Evolutionary conservation across 2,797 vertebrate genomes (phyloP).

Genomic region (Psittacula derbiana): DNA sequence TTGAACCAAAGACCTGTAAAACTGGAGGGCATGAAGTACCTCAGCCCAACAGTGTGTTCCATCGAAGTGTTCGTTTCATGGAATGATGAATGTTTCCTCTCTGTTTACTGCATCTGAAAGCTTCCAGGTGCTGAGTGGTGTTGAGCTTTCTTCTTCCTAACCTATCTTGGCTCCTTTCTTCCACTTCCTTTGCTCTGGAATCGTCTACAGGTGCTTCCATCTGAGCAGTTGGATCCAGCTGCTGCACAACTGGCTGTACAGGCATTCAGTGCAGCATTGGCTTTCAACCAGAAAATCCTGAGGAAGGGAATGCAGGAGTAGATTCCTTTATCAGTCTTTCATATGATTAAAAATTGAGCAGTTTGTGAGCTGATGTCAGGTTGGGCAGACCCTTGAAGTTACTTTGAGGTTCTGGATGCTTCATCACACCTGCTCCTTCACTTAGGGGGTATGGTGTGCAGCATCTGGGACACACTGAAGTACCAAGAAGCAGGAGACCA

Average conservation of each 20-base stretch:
- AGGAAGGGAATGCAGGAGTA: not conserved
- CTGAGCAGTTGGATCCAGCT: not conserved
- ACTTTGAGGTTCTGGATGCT: not conserved
- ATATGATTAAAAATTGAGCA: not conserved
- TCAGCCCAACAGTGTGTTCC: not conserved
- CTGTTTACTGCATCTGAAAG: not conserved
- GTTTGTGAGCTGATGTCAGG: not conserved
- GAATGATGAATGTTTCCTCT: not conserved
- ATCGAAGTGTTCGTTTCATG: not conserved
- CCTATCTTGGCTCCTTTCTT: not conserved
- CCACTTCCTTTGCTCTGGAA: not conserved
- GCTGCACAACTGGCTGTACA: not conserved
- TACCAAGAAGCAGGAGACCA: not conserved
- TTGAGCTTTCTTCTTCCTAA: not conserved
- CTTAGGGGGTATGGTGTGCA: not conserved
- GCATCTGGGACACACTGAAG: not conserved
- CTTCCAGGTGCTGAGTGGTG: not conserved
- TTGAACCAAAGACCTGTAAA: not conserved
- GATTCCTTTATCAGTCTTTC: not conserved
- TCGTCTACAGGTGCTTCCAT: not conserved
- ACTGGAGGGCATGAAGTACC: not conserved
- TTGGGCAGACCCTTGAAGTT: not conserved
- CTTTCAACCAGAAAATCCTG: not conserved
- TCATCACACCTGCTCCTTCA: not conserved
- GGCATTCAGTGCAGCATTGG: rapidly evolving